These are phyloP conservation scores for Camponotus vicinus DNA, from an alignment of 1,140 invertebrate species.

Conservation along the genomic window DNA sequence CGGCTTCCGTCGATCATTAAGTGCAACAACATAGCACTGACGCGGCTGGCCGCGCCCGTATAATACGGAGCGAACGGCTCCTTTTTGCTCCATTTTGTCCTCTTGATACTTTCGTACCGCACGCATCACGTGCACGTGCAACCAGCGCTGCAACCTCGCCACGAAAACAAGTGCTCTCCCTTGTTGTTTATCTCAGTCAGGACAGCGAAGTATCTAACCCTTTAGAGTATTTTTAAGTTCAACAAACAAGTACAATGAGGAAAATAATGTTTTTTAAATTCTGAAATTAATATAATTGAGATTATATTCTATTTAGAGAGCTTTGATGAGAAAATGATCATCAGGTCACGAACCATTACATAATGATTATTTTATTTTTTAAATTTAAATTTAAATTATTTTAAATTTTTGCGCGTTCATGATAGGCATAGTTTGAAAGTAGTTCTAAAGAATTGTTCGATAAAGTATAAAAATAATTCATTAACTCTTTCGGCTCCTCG, in stretches of 20 bases:
- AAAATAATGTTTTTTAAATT: not conserved
- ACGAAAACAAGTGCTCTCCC: conserved; percentile 48
- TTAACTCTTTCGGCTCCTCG: not conserved
- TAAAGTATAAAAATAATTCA: not conserved
- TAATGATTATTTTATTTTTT: not conserved
- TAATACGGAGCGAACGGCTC: conserved; percentile 15
- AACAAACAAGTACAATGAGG: conserved; percentile 29
- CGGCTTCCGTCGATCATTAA: conserved; percentile 30
- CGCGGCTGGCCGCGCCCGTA: conserved; percentile 33
- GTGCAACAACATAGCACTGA: conserved; percentile 13
- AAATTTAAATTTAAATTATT: not conserved
- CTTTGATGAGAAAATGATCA: not conserved
- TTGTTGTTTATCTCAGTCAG: conserved; percentile 33
- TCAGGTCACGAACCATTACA: not conserved
- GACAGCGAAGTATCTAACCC: conserved; percentile 50
- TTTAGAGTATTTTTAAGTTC: conserved; percentile 47
- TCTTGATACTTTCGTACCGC: conserved; percentile 39
- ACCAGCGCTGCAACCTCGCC: conserved; percentile 30
- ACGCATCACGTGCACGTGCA: conserved; percentile 30
- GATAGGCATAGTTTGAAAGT: not conserved
- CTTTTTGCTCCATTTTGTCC: conserved; percentile 36
- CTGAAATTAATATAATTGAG: not conserved
- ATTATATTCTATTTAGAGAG: not conserved
- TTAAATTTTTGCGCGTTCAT: not conserved
- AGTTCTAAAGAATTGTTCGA: too few relatives aligned